Conservation (phyloP, 2,888 invertebrate genomes). For the Tipula unca region DNA sequence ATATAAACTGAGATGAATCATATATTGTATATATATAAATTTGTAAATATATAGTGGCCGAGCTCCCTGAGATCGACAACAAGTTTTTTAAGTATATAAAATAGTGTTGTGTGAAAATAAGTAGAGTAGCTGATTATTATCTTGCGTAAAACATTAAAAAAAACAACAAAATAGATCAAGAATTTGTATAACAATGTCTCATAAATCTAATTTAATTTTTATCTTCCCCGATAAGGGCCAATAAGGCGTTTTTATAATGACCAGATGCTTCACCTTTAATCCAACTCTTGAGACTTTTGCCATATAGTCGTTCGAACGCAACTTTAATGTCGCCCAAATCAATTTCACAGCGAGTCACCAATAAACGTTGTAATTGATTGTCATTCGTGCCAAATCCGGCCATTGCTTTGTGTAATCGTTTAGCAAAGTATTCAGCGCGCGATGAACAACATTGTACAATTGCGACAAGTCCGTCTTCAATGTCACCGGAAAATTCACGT, state of each 20-base stretch:
- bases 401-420: constrained; percentile 78
- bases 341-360: constrained; percentile 74
- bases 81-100: neutral
- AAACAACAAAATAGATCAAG: neutral
- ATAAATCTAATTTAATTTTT: neutral
- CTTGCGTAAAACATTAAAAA: neutral
- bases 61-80: neutral
- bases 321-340: constrained; percentile 79
- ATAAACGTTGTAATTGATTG: constrained; percentile 70
- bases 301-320: constrained; percentile 65
- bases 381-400: constrained; percentile 86
- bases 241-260: constrained; percentile 75
- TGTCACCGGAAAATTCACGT: constrained; percentile 77
- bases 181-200: neutral
- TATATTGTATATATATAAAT: neutral
- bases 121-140: neutral
- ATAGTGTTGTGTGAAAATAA: neutral
- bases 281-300: constrained; percentile 67
- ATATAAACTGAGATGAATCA: neutral
- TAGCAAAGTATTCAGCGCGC: constrained; percentile 76
- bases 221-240: constrained; percentile 54
- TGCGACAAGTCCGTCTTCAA: constrained; percentile 65
- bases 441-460: constrained; percentile 74
- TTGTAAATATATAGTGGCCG: neutral
- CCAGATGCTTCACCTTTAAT: constrained; percentile 79